Base-by-base conservation (phyloP, 2,113 vertebrate genomes). In the Poecile atricapillus region DNA sequence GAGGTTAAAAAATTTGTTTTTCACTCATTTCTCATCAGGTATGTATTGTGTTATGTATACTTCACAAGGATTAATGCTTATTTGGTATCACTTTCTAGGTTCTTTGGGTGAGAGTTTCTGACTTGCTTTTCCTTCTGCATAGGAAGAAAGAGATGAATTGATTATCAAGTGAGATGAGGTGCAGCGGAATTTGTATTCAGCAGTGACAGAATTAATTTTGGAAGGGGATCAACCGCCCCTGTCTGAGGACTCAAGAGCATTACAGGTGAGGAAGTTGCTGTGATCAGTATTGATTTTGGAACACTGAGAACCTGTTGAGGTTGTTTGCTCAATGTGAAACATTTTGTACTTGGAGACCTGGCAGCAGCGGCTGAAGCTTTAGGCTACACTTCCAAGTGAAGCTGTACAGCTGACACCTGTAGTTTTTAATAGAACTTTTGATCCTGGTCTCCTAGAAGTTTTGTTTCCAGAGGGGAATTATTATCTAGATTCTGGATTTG, bases 221-320 rank as follows among this genome's bases (percentile, higher is more conserved):
- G 98, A 98, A 89, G 97, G 98, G 79, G 96, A 98, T 94, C 86
- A 96, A 2, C 90, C 95, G 37, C 91, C 97, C 16, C 80, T 98
- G 60, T 93, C 82, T 65, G 95, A 98, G 39, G 98, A 97, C 43
- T 92, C 98, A 73, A 55, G 90, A 70, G 88, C 59, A 1, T 95
- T 98, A 21, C 90, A 98, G 98, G 98, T 98, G 87, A 47, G 95
- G 73, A 89, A 58, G 63, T 19, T 70, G 46, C 43, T 89, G 77
- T 62, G 81, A 22, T 49, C 80, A 81, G 30, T 13, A 23, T 5
- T 60, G 49, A 53, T 52, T 94, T 30, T 73, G 55, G 82, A 79
- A 78, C 37, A 14, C 33, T 16, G 58, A 44, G 39, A 84, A 46
- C 21, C 23, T 69, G 9, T 41, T 50, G 60, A 81, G 11, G 7